A percentile compares a stretch with the other conserved stretches of the same genome.
phyloP scores from a whole-genome alignment of 2,888 invertebrate species.

The Spialia ferax region DNA sequence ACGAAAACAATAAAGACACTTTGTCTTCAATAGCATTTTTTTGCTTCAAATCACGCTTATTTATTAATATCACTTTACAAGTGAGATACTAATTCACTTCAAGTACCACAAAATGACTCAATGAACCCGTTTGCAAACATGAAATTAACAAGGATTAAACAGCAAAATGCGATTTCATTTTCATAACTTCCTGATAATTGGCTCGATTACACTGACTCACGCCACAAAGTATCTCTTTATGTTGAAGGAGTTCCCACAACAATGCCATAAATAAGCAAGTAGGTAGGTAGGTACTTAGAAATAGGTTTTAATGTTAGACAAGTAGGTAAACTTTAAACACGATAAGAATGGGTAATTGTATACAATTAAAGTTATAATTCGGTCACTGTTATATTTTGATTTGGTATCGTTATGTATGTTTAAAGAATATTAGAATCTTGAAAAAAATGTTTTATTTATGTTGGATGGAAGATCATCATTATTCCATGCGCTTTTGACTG shows the following conservation, averaged over 20 bases:
- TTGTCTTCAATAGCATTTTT: too few species aligned
- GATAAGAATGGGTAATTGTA: too few species aligned
- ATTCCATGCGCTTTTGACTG: too few species aligned
- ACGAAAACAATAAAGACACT: too few species aligned
- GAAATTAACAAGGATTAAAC: constrained; percentile 29
- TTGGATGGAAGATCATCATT: too few species aligned
- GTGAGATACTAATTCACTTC: constrained; percentile 3
- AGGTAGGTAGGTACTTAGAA: not conserved
- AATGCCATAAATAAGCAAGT: not conserved
- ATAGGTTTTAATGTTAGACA: too few species aligned
- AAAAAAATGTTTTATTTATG: too few species aligned
- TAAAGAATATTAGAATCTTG: too few species aligned
- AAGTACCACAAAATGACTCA: constrained; percentile 30
- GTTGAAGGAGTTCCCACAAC: constrained; percentile 6
- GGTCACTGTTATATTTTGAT: too few species aligned
- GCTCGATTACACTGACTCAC: constrained; percentile 27
- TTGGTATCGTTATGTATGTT: too few species aligned
- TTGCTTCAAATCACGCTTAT: not conserved
- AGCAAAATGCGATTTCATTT: constrained; percentile 32
- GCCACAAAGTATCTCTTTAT: constrained; percentile 18
- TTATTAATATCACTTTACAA: constrained; percentile 11
- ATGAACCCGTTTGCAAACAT: constrained; percentile 22
- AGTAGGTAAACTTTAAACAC: too few species aligned
- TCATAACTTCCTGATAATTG: constrained; percentile 41
- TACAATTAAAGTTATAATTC: too few species aligned